A percentile compares a stretch with the other conserved stretches of the same genome.
Conservation (phyloP, 2,113 vertebrate genomes). For the Taxidea taxus region DNA sequence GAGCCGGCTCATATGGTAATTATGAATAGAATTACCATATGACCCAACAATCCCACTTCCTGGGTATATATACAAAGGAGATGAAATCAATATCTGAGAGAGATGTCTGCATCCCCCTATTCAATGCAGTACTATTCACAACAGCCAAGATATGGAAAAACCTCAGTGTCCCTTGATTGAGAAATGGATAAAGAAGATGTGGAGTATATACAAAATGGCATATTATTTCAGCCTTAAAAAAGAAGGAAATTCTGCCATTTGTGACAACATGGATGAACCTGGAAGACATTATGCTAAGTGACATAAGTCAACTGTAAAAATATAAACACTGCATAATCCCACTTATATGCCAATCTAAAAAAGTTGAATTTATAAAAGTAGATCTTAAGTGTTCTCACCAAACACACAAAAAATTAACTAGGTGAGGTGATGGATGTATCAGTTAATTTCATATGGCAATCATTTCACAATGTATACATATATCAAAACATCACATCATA, state of each 20-base stretch:
- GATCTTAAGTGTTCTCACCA: neutral
- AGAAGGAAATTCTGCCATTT: neutral
- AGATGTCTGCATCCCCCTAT: neutral
- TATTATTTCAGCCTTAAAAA: neutral
- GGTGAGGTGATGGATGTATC: neutral
- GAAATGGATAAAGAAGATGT: neutral
- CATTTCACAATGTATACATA: neutral
- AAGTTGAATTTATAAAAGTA: neutral
- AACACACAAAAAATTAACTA: neutral
- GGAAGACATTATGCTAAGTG: neutral
- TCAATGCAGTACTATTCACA: neutral
- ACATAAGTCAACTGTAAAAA: neutral
- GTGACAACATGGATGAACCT: neutral
- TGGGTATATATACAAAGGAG: neutral
- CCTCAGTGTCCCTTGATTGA: neutral
- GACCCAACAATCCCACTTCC: neutral
- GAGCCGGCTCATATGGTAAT: too few relatives aligned
- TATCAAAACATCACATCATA: neutral
- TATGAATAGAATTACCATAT: neutral
- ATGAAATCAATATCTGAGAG: neutral
- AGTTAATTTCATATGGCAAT: neutral
- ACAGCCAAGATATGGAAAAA: neutral
- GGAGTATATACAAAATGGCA: neutral
- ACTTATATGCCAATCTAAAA: neutral
- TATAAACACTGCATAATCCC: neutral